phyloP scores from a whole-genome alignment of 2,113 vertebrate species.

The Phyllopteryx taeniolatus region DNA sequence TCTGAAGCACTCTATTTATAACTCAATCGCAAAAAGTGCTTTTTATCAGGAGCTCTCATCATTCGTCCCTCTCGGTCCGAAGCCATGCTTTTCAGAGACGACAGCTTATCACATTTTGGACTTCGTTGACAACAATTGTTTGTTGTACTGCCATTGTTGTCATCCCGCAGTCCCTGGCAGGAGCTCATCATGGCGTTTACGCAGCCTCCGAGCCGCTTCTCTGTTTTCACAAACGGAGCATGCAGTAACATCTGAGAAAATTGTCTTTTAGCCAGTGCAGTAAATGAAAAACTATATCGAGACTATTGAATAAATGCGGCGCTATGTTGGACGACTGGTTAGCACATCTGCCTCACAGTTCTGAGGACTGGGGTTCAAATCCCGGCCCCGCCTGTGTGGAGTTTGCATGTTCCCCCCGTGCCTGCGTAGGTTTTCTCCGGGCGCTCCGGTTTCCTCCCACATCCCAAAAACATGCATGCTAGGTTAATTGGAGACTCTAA shows the following conservation, averaged over 20 bases:
- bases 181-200: slow-evolving; percentile 37
- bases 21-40: slow-evolving; percentile 42
- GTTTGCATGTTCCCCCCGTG: no score
- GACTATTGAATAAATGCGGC: no score
- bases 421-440: no score
- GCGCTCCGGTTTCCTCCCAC: no score
- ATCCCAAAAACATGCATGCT: no score
- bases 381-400: no score
- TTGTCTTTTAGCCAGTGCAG: slow-evolving; percentile 14
- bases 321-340: no score
- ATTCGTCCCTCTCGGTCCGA: slow-evolving; percentile 18
- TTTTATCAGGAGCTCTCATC: slow-evolving; percentile 36
- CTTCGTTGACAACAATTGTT: slow-evolving; percentile 43
- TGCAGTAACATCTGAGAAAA: not conserved
- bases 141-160: slow-evolving; percentile 44
- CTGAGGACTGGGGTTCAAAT: no score
- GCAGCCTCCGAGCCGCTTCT: slow-evolving; percentile 13
- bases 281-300: not conserved
- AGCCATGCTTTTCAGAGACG: not conserved
- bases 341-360: no score
- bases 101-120: not conserved
- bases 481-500: no score
- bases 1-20: slow-evolving; percentile 47
- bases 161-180: slow-evolving; percentile 55
- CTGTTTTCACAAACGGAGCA: slow-evolving; percentile 14